phyloP scores from a whole-genome alignment of 2,888 invertebrate species.

The Clusia tigrina region DNA sequence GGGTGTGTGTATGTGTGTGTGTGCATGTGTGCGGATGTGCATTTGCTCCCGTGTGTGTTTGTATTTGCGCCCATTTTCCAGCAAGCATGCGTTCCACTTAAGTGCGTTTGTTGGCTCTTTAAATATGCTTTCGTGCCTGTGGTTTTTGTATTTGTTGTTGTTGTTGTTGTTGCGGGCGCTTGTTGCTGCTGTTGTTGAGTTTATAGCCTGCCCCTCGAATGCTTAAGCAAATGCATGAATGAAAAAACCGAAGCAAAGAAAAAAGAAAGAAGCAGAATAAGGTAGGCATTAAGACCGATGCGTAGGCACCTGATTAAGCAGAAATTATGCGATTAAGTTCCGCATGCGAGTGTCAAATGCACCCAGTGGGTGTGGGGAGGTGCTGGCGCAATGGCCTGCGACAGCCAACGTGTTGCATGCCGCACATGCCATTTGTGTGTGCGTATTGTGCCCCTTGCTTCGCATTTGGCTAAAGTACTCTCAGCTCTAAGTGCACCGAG shows the following conservation, averaged over 20 bases:
- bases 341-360: slow-evolving; percentile 8
- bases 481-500: slow-evolving; percentile 11
- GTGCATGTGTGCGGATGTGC: slow-evolving; percentile 1
- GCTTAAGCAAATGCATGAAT: background rate
- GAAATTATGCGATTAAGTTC: slow-evolving; percentile 51
- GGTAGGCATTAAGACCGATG: slow-evolving; percentile 37
- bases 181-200: background rate
- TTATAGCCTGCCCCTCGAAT: slow-evolving; percentile 7
- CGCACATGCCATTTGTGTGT: too few species aligned
- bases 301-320: slow-evolving; percentile 55
- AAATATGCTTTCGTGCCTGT: slow-evolving; percentile 2
- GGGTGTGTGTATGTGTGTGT: background rate
- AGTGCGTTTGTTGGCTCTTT: slow-evolving; percentile 2
- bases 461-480: slow-evolving; percentile 20
- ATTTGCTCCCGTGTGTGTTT: background rate
- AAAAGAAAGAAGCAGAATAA: background rate
- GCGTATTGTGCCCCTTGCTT: background rate
- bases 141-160: background rate
- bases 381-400: background rate
- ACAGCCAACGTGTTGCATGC: slow-evolving; percentile 15
- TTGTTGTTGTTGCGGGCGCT: background rate
- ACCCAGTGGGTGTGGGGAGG: background rate
- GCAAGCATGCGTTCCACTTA: background rate
- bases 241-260: background rate
- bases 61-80: background rate